A percentile compares a stretch with the other conserved stretches of the same genome.
These are phyloP conservation scores for Parelbella ahira DNA, from an alignment of 2,888 invertebrate genomes.

Conservation along the genomic window DNA sequence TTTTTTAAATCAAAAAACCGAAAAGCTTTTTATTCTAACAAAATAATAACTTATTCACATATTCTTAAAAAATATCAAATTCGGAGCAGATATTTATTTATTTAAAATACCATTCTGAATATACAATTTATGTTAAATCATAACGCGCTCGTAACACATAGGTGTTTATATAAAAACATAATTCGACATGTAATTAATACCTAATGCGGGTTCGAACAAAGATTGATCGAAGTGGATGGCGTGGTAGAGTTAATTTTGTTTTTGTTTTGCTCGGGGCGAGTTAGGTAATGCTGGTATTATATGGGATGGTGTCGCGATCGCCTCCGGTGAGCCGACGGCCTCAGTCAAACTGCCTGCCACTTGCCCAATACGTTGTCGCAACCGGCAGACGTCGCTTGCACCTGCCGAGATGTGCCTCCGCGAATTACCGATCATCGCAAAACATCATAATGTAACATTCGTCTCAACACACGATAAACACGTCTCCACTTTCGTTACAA, in stretches of 20 bases:
- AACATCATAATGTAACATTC: constrained; percentile 47
- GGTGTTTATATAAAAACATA: constrained; percentile 6
- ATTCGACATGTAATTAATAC: constrained; percentile 9
- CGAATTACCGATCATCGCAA: constrained; percentile 54
- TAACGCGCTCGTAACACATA: constrained; percentile 1
- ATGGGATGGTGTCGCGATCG: constrained; percentile 67
- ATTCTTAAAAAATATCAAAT: too few relatives aligned
- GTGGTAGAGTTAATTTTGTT: constrained; percentile 58
- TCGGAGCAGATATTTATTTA: too few relatives aligned
- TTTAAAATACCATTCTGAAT: too few relatives aligned
- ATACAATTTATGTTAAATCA: too few relatives aligned
- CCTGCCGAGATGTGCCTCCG: constrained; percentile 70
- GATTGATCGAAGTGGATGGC: constrained; percentile 29
- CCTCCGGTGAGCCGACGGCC: constrained; percentile 63
- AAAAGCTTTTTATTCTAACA: too few relatives aligned
- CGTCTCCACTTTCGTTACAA: background rate
- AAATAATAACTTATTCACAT: too few relatives aligned
- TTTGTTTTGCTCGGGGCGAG: constrained; percentile 58
- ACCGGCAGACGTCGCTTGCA: constrained; percentile 72
- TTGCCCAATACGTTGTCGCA: constrained; percentile 75
- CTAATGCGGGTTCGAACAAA: constrained; percentile 21
- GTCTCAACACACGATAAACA: constrained; percentile 25
- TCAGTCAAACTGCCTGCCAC: constrained; percentile 54
- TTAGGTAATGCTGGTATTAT: constrained; percentile 67
- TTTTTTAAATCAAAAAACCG: too few relatives aligned